Evolutionary conservation across 2,113 vertebrate species (phyloP).

Genomic region (Butorides virescens): DNA sequence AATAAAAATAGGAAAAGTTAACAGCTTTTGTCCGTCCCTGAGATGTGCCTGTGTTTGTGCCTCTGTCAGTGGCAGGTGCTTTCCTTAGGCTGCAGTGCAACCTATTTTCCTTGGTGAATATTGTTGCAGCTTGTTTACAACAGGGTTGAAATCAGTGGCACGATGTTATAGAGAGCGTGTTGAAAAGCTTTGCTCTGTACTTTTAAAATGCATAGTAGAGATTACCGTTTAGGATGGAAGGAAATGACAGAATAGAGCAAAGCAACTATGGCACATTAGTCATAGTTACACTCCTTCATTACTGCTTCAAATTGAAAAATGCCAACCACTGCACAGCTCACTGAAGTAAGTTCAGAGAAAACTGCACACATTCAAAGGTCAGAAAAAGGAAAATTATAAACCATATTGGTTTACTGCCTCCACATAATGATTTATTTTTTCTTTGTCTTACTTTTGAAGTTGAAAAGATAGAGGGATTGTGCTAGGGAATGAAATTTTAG

Average conservation of each 20-base stretch:
- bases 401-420: constrained; percentile 54
- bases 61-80: not conserved
- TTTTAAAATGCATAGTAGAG: not conserved
- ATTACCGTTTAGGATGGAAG: not conserved
- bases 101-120: not conserved
- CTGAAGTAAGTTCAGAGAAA: constrained; percentile 57
- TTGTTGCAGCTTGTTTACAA: not conserved
- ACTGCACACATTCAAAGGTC: constrained; percentile 52
- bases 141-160: not conserved
- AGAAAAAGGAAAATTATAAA: constrained; percentile 62
- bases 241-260: constrained; percentile 22
- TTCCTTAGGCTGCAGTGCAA: not conserved
- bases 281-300: constrained; percentile 61
- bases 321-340: constrained; percentile 30
- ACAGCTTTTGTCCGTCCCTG: not conserved
- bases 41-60: not conserved
- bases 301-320: constrained; percentile 70
- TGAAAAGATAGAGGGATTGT: constrained; percentile 34
- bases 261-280: constrained; percentile 21
- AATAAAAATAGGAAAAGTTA: not conserved
- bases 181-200: not conserved
- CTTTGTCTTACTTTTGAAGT: constrained; percentile 46
- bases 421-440: constrained; percentile 55
- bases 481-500: constrained; percentile 48
- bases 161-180: not conserved